phyloP scores from a whole-genome alignment of 2,113 vertebrate genomes.

The Oceanodroma tethys region DNA sequence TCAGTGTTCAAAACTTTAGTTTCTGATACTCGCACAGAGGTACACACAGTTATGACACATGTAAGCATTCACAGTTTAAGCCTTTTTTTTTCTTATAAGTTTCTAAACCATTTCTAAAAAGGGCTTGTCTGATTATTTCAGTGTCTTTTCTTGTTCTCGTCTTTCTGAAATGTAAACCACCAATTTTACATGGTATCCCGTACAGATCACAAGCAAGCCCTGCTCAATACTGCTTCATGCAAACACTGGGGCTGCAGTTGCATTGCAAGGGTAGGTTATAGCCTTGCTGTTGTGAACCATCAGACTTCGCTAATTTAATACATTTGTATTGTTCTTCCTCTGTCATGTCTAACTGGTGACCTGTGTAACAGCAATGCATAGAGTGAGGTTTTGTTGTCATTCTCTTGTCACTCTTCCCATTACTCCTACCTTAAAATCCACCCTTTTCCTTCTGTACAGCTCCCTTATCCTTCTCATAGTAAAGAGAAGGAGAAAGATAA shows the following conservation, averaged over 20 bases:
- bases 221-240: background rate
- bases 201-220: background rate
- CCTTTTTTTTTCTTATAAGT: fast-evolving
- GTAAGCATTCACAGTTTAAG: background rate
- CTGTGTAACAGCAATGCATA: background rate
- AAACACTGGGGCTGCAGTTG: background rate
- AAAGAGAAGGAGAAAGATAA: background rate
- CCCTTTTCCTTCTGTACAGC: background rate
- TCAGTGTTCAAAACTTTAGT: background rate
- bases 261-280: fast-evolving
- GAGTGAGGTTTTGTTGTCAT: background rate
- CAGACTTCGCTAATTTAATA: background rate
- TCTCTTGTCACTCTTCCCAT: background rate
- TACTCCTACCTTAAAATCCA: background rate
- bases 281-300: background rate
- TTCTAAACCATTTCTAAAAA: background rate
- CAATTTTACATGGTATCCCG: fast-evolving
- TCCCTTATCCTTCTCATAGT: fast-evolving
- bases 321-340: fast-evolving
- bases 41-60: fast-evolving
- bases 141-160: background rate
- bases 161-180: background rate
- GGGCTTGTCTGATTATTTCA: background rate
- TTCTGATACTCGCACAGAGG: background rate
- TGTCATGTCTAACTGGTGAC: background rate